Evolutionary conservation across 2,797 vertebrate genomes (phyloP).

Genomic region (Urophycis tenuis): DNA sequence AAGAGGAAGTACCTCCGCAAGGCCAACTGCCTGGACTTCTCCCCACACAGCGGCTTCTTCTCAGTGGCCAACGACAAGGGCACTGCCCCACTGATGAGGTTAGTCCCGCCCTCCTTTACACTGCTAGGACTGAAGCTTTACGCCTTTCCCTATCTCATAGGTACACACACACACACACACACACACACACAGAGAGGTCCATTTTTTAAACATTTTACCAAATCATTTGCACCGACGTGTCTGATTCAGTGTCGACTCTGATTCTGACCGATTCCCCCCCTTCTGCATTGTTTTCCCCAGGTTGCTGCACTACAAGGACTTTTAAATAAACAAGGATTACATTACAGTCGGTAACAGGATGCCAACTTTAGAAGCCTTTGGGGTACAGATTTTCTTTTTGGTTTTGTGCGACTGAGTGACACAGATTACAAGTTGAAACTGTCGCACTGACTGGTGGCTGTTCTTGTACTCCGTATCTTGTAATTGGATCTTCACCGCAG

Average conservation of each 20-base stretch:
- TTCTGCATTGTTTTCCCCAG: constrained; percentile 45
- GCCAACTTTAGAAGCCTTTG: constrained; percentile 1
- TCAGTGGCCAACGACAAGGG: constrained; percentile 88
- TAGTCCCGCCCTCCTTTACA: neutral
- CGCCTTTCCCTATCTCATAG: neutral
- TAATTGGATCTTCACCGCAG: neutral
- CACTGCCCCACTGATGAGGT: constrained; percentile 83
- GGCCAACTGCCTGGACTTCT: constrained; percentile 81
- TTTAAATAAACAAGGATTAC: constrained; percentile 56
- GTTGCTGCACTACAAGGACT: constrained; percentile 81
- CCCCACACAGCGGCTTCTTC: constrained; percentile 89
- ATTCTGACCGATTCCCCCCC: neutral
- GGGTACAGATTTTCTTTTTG: neutral
- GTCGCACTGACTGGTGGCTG: neutral
- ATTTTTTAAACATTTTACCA: neutral
- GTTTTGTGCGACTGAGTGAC: neutral
- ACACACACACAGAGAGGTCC: too few relatives aligned
- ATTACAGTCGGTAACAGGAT: neutral
- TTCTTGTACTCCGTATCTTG: neutral
- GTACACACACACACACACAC: too few relatives aligned
- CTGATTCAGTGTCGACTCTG: neutral
- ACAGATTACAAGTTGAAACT: neutral
- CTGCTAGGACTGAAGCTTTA: neutral
- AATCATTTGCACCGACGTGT: neutral
- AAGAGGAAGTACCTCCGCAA: constrained; percentile 72